A percentile compares a stretch with the other conserved stretches of the same genome.
Evolutionary conservation across 2,888 invertebrate species (phyloP).

Genomic region (Eilema griseolum): DNA sequence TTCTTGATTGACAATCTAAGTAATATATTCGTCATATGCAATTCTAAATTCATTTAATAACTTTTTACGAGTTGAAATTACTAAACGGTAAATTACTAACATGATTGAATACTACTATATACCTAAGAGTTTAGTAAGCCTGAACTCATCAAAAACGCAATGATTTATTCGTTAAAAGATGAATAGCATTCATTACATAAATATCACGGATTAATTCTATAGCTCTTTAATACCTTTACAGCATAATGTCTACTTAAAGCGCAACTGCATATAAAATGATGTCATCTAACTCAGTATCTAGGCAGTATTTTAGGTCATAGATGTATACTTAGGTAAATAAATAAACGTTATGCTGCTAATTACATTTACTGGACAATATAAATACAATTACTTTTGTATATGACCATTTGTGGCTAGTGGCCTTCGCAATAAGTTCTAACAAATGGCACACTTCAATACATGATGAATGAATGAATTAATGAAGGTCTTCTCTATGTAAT

Average conservation of each 20-base stretch:
- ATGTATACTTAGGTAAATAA: constrained; percentile 38
- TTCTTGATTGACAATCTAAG: too few relatives aligned
- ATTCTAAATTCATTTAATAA: background rate
- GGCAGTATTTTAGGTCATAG: constrained; percentile 21
- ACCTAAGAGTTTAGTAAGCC: background rate
- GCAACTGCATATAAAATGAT: background rate
- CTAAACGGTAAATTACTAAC: too few relatives aligned
- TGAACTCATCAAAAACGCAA: background rate
- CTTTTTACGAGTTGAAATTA: background rate
- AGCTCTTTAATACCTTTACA: background rate
- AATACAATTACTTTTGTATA: constrained; percentile 20
- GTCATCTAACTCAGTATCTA: background rate
- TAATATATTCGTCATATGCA: background rate
- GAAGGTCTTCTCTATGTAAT: too few relatives aligned
- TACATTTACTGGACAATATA: constrained; percentile 53
- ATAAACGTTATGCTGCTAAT: constrained; percentile 59
- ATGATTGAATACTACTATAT: background rate
- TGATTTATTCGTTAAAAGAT: background rate
- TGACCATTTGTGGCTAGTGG: constrained; percentile 45
- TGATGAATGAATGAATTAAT: background rate
- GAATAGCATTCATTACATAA: background rate
- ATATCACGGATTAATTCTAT: background rate
- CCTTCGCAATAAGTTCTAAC: constrained; percentile 56
- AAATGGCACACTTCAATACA: constrained; percentile 22
- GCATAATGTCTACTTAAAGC: background rate